Evolutionary conservation across 2,113 vertebrate genomes (phyloP).

Genomic region (Platycercus adscitus): DNA sequence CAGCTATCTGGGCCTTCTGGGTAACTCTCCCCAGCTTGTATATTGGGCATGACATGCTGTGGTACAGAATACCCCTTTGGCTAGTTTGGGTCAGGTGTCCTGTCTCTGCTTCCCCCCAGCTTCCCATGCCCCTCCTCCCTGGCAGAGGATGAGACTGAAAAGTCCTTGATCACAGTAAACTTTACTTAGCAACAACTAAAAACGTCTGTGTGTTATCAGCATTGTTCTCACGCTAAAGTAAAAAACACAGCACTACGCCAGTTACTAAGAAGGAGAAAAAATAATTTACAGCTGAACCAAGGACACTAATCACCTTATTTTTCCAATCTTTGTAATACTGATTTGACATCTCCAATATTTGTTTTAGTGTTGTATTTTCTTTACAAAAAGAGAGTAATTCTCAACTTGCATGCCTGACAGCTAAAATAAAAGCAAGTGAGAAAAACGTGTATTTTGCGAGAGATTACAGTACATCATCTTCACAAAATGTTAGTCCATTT

Average conservation of each 20-base stretch:
- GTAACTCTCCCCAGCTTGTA: not conserved
- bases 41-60: not conserved
- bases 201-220: not conserved
- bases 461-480: not conserved
- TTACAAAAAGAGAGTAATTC: not conserved
- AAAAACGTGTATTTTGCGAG: not conserved
- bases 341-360: not conserved
- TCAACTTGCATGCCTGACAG: not conserved
- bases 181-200: not conserved
- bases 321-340: not conserved
- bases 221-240: not conserved
- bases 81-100: not conserved
- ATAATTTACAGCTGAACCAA: not conserved
- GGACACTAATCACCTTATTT: not conserved
- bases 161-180: not conserved
- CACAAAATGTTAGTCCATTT: not conserved
- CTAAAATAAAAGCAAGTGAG: not conserved
- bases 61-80: not conserved
- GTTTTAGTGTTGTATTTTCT: not conserved
- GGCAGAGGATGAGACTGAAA: not conserved
- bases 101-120: not conserved
- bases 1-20: not conserved
- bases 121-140: not conserved
- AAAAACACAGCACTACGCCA: not conserved
- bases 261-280: not conserved